Base-by-base conservation (phyloP, 2,113 vertebrate genomes). In the Poecilia latipinna region DNA sequence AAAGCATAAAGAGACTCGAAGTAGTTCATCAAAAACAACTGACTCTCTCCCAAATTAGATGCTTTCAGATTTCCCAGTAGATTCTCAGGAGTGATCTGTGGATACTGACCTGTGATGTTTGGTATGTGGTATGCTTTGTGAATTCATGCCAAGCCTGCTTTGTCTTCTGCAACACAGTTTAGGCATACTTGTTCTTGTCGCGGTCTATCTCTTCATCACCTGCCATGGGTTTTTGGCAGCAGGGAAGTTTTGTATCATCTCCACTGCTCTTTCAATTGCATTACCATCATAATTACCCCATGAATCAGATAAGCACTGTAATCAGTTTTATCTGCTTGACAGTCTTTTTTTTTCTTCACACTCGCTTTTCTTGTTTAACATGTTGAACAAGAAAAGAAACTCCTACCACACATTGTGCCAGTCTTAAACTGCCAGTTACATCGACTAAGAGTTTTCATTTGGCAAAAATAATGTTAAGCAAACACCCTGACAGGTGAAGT, bases 271-370 rank as follows among this genome's bases (percentile, higher is more conserved):
- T 86, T 83, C 77, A 86, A 90, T 92, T 90, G 85, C 89, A 85
- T 90, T 88, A 89, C 65, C 62, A 82, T 82, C 68, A 72, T 88
- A 90, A 93, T 92, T 90, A 92, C 89, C 86, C 69, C 84, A 70
- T 86, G 82, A 78, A 89, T 92, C 88, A 86, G 91, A 91, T 93
- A 93, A 83, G 85, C 85, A 77, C 72, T 81, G 66, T 90, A 91
- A 93, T 93, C 90, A 83, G 86, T 77, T 88, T 86, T 82, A 93
- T 93, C 91, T 89, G 76, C 35, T 60, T 75, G 88, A 83, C 90
- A 82, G 79, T 28, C 80, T 26, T 73, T 88, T 87, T 79, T 22
- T 31, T 69, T 77, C 26, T 31, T 31, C 26, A 11, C n/a, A 13
- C 61, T 71, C 44, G 65, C 24, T 26, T 71, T 60, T 71, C 72